Base-by-base conservation (phyloP, 2,797 vertebrate genomes). In the Poecilia picta region DNA sequence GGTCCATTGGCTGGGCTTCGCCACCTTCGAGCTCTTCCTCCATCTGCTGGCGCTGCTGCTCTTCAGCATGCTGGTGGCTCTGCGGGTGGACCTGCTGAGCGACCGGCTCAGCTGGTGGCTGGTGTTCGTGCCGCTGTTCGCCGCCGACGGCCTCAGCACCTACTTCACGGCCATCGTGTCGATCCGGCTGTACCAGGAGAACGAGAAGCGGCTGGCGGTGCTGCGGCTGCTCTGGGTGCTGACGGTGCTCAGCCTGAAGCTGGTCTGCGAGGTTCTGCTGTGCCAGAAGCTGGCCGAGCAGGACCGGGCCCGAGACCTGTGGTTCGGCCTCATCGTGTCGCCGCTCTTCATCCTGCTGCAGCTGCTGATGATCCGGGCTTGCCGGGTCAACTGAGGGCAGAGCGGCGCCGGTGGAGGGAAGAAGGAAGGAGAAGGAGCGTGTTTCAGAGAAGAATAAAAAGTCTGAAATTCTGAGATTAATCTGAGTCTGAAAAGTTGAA, bases 151-250 rank as follows among this genome's bases (percentile, higher is more conserved):
- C n/a, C 97, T 99, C 87, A 99, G 98, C 96, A 97, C 98, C 62
- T 99, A 99, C 87, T 99, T 99, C 95, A 99, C 98, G 1, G 95
- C 98, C 91, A 99, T 99, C 53, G 98, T 99, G 36, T 98, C 98
- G 7, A 98, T 99, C 87, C 97, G 98, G 5, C 97, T 99, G 31
- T 99, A 98, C 95, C 98, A 98, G 94, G 98, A 99, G 79, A 98
- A 98, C 0, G 98, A 99, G 94, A 98, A 98, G 93, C 96, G 98
- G 0, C 95, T 99, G 82, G 98, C 98, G 0, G 97, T 99, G 88
- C 95, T 99, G 85, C 96, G 98, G 70, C 97, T 99, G 82, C 97
- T 99, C 90, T 99, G 98, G 98, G 97, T 99, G 89, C 96, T 99
- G 91, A 99, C 98, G 0, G 96, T 99, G 74, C 97, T 99, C 79